phyloP scores from a whole-genome alignment of 2,113 vertebrate species.

The Eulemur macaco region DNA sequence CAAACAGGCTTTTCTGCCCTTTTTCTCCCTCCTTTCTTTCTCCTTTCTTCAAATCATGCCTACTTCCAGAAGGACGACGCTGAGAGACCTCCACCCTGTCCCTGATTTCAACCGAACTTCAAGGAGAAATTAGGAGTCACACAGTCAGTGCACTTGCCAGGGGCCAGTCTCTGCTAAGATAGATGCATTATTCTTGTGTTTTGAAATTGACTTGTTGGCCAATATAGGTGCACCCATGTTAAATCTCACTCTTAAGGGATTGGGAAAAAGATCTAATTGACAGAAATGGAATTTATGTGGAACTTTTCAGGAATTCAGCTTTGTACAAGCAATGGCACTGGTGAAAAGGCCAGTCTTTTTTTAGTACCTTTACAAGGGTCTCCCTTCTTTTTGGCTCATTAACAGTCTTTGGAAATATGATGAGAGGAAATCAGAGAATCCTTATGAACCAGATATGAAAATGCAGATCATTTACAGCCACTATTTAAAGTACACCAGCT shows the following conservation, averaged over 20 bases:
- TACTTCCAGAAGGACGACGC: not conserved
- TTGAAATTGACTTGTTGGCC: not conserved
- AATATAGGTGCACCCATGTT: not conserved
- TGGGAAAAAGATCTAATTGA: not conserved
- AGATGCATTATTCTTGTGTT: not conserved
- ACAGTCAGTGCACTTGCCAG: not conserved
- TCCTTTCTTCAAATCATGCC: not conserved
- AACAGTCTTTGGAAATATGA: not conserved
- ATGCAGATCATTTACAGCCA: not conserved
- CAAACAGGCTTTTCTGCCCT: not conserved
- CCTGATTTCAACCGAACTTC: not conserved
- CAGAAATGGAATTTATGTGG: not conserved
- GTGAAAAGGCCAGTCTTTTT: not conserved
- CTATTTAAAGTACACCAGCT: not conserved
- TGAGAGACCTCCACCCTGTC: not conserved
- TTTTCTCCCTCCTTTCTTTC: not conserved
- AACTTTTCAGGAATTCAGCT: not conserved
- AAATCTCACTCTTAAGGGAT: not conserved
- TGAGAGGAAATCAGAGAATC: conserved; percentile 31
- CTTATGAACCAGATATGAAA: not conserved
- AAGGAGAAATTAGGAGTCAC: not conserved
- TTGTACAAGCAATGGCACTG: not conserved
- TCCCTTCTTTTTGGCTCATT: not conserved
- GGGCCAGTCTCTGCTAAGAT: not conserved
- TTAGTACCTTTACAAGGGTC: not conserved